phyloP scores from a whole-genome alignment of 92 coral and sea anemone species.

The Palythoa caribaeorum region DNA sequence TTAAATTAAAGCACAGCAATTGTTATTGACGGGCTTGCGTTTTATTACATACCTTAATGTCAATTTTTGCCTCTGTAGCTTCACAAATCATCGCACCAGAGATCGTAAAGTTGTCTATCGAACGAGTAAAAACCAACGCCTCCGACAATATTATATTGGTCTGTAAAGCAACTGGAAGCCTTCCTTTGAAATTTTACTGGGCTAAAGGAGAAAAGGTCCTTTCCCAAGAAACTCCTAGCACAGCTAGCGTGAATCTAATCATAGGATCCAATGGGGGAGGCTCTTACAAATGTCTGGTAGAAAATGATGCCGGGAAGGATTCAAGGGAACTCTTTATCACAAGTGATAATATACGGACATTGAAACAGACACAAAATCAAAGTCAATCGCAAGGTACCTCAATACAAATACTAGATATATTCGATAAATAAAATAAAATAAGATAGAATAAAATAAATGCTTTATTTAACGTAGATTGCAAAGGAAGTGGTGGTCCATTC shows the following conservation, averaged over 20 bases:
- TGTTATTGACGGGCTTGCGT: no score
- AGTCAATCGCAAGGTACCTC: neutral
- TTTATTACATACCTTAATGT: neutral
- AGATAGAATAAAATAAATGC: no score
- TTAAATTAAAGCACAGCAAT: no score
- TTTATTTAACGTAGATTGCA: no score
- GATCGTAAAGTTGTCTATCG: neutral
- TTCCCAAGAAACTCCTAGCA: neutral
- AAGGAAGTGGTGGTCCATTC: no score
- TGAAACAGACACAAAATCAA: slow-evolving; percentile 23
- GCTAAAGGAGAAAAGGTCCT: slow-evolving; percentile 4
- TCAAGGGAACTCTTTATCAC: neutral
- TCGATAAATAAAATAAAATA: neutral
- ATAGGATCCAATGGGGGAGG: neutral
- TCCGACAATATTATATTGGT: slow-evolving; percentile 26
- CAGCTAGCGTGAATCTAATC: neutral
- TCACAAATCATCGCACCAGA: slow-evolving; percentile 14
- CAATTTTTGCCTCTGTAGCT: neutral
- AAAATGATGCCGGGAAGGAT: slow-evolving; percentile 6
- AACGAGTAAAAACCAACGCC: slow-evolving; percentile 13
- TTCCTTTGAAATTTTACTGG: slow-evolving; percentile 21
- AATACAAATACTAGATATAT: no score
- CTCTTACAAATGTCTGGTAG: slow-evolving; percentile 4
- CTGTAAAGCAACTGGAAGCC: slow-evolving; percentile 34
- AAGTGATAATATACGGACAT: neutral